Evolutionary conservation across 2,797 vertebrate species (phyloP), one percentile per base, ranked within the genome.

Genomic region (Echiichthys vipera): DNA sequence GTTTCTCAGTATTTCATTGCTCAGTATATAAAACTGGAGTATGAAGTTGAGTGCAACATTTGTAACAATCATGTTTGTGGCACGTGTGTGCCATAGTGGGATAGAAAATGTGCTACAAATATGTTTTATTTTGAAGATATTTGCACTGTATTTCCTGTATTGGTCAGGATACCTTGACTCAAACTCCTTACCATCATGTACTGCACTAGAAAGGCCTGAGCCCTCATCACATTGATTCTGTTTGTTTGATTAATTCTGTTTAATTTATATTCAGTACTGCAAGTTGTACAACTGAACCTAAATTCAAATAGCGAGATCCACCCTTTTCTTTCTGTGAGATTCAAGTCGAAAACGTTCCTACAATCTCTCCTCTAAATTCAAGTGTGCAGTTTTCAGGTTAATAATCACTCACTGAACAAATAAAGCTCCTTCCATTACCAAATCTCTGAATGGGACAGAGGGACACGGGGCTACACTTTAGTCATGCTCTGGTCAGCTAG

Each of bases 361-460:
- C 0, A 55, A 22, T 45, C 5, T 5, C 17, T 37, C 24, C 13
- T 68, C 3, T 14, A 37, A 70, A 56, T 53, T 27, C 22, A 45
- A 64, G 24, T 32, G 42, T 49, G 55, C 15, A 24, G 4, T 14
- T 68, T 54, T 71, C 46, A 55, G 20, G 81, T 91, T 87, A 88
- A 87, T 89, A 55, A 88, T 89, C 76, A 68, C 57, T 73, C 76
- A 84, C 61, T 76, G 27, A 86, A 74, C 74, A 91, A 86, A 91
- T 74, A 85, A 46, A 67, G 12, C 64, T 57, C 20, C 22, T 74
- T 67, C 62, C n/a, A n/a, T 55, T 20, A 47, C 29, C 40, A 71
- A 40, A 76, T 63, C 47, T 24, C 17, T 25, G 55, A 47, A 43
- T 3, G 10, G 22, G 27, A 24, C 0, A 3, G 39, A 13, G 4